phyloP scores from a whole-genome alignment of 1,140 invertebrate genomes.

The Pseudomyrmex gracilis region DNA sequence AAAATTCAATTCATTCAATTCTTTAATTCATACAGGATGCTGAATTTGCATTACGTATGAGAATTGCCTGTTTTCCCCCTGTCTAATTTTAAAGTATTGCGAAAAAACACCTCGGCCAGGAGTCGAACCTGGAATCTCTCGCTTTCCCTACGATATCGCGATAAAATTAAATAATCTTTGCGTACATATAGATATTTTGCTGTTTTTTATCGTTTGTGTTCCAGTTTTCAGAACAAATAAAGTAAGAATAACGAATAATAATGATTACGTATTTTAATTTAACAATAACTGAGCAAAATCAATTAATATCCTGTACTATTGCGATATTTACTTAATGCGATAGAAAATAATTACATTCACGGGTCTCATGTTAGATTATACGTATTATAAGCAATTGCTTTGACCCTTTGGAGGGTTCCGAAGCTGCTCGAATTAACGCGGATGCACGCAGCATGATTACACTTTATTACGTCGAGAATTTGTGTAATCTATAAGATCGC shows the following conservation, averaged over 20 bases:
- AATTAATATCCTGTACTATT: constrained; percentile 6
- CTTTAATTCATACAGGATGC: too few relatives aligned
- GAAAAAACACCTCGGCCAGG: too few relatives aligned
- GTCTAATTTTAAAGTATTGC: too few relatives aligned
- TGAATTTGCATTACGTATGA: too few relatives aligned
- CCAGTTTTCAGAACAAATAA: too few relatives aligned
- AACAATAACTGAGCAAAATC: neutral
- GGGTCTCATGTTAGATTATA: constrained; percentile 28
- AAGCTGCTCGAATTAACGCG: constrained; percentile 76
- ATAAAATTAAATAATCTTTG: too few relatives aligned
- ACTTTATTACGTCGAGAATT: constrained; percentile 69
- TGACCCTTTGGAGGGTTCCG: constrained; percentile 51
- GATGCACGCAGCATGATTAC: constrained; percentile 72
- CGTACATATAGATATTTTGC: too few relatives aligned
- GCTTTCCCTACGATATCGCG: too few relatives aligned
- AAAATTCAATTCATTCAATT: too few relatives aligned
- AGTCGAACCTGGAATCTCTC: too few relatives aligned
- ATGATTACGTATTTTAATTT: neutral
- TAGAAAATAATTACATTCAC: constrained; percentile 27
- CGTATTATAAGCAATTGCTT: constrained; percentile 65
- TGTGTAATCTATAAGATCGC: constrained; percentile 78
- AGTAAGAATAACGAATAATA: neutral
- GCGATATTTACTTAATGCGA: constrained; percentile 13
- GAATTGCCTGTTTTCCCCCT: too few relatives aligned
- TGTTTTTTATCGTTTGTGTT: too few relatives aligned